Percentiles rank a stretch among this genome's conserved stretches.
phyloP scores from a whole-genome alignment of 1,140 invertebrate genomes.

The Liolophura sinensis region DNA sequence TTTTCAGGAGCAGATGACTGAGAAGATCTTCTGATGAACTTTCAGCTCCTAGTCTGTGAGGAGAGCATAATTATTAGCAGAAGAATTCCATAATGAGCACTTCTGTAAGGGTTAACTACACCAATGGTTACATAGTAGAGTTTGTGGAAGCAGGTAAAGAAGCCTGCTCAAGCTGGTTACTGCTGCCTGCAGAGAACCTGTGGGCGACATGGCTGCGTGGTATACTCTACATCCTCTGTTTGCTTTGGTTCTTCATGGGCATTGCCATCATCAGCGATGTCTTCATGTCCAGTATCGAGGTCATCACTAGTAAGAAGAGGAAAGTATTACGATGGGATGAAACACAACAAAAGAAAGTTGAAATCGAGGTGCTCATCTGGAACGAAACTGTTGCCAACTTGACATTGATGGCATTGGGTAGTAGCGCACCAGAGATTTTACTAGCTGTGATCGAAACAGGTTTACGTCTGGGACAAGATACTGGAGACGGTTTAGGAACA shows the following conservation, averaged over 20 bases:
- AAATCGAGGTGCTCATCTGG: slow-evolving; percentile 58
- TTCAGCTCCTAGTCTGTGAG: no score
- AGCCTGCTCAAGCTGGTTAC: slow-evolving; percentile 43
- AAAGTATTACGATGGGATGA: slow-evolving; percentile 43
- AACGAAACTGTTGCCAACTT: slow-evolving; percentile 65
- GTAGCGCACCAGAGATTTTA: slow-evolving; percentile 63
- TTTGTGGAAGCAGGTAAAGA: slow-evolving; percentile 20
- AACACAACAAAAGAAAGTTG: slow-evolving; percentile 41
- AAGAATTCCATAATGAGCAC: no score
- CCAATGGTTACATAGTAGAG: slow-evolving; percentile 39
- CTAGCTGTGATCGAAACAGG: slow-evolving; percentile 61
- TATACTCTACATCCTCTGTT: slow-evolving; percentile 43
- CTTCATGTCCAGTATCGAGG: slow-evolving; percentile 69
- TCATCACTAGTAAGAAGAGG: slow-evolving; percentile 49
- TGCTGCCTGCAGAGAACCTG: slow-evolving; percentile 52
- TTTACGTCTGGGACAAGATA: slow-evolving; percentile 26
- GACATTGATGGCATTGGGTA: slow-evolving; percentile 64
- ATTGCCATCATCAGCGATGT: slow-evolving; percentile 66
- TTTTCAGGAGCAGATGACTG: no score
- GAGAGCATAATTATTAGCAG: no score
- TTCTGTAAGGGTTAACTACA: slow-evolving; percentile 15
- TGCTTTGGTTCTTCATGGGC: slow-evolving; percentile 50
- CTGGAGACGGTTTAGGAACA: slow-evolving; percentile 53
- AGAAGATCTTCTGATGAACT: no score
- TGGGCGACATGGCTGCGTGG: slow-evolving; percentile 41